These are phyloP conservation scores for Anolis apletophallus DNA, from an alignment of 2,797 vertebrate genomes.

Conservation along the genomic window DNA sequence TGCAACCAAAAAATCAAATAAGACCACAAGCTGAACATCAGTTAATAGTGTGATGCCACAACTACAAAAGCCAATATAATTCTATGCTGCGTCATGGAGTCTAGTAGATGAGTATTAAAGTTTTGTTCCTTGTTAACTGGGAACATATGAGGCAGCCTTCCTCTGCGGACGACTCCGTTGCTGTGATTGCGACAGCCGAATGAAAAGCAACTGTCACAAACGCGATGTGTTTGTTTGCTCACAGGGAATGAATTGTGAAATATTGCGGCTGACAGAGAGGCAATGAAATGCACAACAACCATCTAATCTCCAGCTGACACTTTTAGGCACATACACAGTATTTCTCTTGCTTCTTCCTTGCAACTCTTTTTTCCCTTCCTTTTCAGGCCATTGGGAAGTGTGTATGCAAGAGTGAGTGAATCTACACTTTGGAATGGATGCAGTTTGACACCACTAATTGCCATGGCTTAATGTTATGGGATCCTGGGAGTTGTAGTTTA, in stretches of 20 bases:
- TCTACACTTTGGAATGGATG: no score
- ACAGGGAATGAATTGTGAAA: neutral
- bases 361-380: neutral
- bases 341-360: neutral
- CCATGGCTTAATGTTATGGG: no score
- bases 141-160: neutral
- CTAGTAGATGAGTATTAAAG: neutral
- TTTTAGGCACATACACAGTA: neutral
- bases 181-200: no score
- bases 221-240: slow-evolving; percentile 15
- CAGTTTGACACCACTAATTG: no score
- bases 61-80: no score
- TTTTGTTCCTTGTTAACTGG: neutral
- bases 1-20: no score
- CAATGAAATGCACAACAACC: neutral
- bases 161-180: neutral
- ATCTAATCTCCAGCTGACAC: neutral
- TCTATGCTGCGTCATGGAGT: no score
- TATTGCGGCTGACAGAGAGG: neutral
- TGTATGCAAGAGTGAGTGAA: no score
- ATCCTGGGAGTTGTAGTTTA: no score
- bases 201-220: neutral
- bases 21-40: no score
- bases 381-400: neutral
- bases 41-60: no score